Evolutionary conservation across 2,113 vertebrate genomes (phyloP).

Genomic region (Gadus macrocephalus): DNA sequence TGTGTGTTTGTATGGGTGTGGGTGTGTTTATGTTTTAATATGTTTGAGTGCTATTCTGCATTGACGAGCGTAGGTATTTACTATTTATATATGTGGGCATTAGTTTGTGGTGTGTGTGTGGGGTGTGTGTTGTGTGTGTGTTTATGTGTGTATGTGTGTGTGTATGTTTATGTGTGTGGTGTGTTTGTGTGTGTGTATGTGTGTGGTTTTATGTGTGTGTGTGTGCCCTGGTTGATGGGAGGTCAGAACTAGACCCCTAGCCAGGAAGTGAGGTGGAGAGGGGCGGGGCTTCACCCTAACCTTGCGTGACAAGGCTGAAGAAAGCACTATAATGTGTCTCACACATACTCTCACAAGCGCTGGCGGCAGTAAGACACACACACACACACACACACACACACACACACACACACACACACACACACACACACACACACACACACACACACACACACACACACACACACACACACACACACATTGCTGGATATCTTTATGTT

Average conservation of each 20-base stretch:
- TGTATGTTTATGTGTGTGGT: slow-evolving; percentile 4
- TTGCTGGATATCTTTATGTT: no score
- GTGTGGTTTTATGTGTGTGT: neutral
- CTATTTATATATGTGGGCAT: no score
- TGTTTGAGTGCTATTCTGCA: no score
- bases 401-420: slow-evolving; percentile 7
- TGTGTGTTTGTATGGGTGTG: no score
- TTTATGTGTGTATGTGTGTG: neutral
- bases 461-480: slow-evolving; percentile 1
- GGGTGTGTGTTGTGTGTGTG: no score
- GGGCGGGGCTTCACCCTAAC: slow-evolving; percentile 39
- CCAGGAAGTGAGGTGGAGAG: slow-evolving; percentile 31
- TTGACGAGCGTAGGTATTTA: no score
- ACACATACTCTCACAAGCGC: slow-evolving; percentile 23
- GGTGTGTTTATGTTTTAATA: no score
- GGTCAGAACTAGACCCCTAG: slow-evolving; percentile 31
- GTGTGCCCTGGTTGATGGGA: neutral
- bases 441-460: neutral
- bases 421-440: neutral
- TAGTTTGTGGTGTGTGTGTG: no score
- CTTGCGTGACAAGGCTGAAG: slow-evolving; percentile 62
- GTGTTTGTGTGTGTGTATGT: slow-evolving; percentile 13
- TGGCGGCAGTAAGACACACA: slow-evolving; percentile 5
- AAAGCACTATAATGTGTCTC: slow-evolving; percentile 55
- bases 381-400: slow-evolving; percentile 13